Base-by-base conservation (phyloP, 2,888 invertebrate genomes). In the Dasypogon diadema region DNA sequence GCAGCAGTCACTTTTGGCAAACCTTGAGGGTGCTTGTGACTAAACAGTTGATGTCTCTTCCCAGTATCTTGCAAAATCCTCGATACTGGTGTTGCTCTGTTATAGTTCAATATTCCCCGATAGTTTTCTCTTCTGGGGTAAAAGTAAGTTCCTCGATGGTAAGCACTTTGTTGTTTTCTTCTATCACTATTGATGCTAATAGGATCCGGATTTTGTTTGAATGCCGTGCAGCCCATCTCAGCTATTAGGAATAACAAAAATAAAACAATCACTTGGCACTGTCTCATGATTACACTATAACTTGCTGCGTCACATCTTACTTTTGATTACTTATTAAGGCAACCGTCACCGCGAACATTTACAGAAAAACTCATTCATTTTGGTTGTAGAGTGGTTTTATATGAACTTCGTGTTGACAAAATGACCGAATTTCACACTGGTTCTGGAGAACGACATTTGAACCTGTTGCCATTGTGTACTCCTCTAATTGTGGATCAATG, bases 391-490 rank as follows among this genome's bases (percentile, higher is more conserved):
- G 24, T 42, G 24, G 22, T 48, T 65, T 24, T 65, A 65, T 65
- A 65, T 46, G 37, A 48, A 10, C n/a, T n/a, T 14, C 24, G n/a
- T 37, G 37, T 12, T 46, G 65, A 46, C 65, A 42, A 24, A n/a
- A 46, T 65, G 65, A 65, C 65, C 65, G 65, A 65, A 65, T 65
- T 65, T 65, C 65, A n/a, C 48, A 46, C 65, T 65, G 65, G 65
- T 65, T 65, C 65, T 48, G 12, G 1, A 14, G 65, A 48, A 65
- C 46, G 16, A 65, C 65, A 65, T 8, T 37, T 65, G 65, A 65
- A 42, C 65, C 65, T 65, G 46, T 46, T 65, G 24, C 65, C 26
- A 21, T 46, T 37, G 48, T 37, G 12, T 8, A 42, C 48, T 24
- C 26, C 65, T 65, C 65, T 65, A 65, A 46, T 65, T 65, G 65